These are phyloP conservation scores for Echeneis naucrates DNA, from an alignment of 2,797 vertebrate genomes.

Conservation along the genomic window DNA sequence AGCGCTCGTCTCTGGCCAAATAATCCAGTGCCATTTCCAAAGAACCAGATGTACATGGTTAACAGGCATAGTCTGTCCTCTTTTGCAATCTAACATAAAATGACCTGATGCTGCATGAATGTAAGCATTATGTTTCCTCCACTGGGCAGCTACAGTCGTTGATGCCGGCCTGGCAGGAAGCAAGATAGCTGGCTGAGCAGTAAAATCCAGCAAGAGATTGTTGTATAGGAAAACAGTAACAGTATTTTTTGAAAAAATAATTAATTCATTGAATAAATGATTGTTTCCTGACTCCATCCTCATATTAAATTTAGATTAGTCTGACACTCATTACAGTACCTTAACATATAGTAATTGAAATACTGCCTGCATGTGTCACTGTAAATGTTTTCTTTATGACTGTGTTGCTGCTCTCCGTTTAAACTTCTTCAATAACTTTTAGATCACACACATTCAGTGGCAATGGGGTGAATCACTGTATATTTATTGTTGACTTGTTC, in stretches of 20 bases:
- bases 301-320: neutral
- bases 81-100: slow-evolving; percentile 72
- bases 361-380: accelerated
- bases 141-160: slow-evolving; percentile 60
- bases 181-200: slow-evolving; percentile 33
- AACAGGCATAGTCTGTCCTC: slow-evolving; percentile 54
- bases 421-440: slow-evolving; percentile 1
- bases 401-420: neutral
- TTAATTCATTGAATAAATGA: too few relatives aligned
- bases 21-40: slow-evolving; percentile 68
- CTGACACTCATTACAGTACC: neutral
- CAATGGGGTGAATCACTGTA: neutral
- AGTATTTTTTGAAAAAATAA: slow-evolving; percentile 24
- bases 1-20: slow-evolving; percentile 58
- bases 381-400: neutral
- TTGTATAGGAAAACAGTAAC: slow-evolving; percentile 13
- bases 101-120: slow-evolving; percentile 67
- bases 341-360: too few relatives aligned
- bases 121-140: slow-evolving; percentile 70
- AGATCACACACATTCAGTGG: neutral
- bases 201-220: slow-evolving; percentile 41
- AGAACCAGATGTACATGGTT: slow-evolving; percentile 66
- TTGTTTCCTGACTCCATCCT: neutral
- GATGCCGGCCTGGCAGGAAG: slow-evolving; percentile 40
- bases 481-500: neutral